phyloP scores from a whole-genome alignment of 2,888 invertebrate genomes.

The Leptothorax acervorum region DNA sequence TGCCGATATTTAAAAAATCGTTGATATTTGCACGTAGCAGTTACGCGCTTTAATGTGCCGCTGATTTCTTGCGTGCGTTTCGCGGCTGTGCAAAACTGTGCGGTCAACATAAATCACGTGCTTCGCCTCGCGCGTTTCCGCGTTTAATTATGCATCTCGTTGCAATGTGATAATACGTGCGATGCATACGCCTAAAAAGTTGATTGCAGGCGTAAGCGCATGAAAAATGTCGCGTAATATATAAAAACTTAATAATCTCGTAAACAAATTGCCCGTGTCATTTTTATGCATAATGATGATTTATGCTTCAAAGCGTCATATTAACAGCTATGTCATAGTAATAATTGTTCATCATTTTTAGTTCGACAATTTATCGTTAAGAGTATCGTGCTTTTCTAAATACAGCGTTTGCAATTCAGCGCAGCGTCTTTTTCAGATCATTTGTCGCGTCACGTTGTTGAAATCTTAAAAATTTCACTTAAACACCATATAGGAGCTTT shows the following conservation, averaged over 20 bases:
- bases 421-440: neutral
- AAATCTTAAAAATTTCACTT: slow-evolving; percentile 22
- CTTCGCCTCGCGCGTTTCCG: neutral
- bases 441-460: neutral
- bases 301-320: neutral
- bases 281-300: neutral
- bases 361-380: neutral
- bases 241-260: slow-evolving; percentile 25
- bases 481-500: neutral
- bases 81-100: slow-evolving; percentile 11
- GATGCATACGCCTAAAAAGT: slow-evolving; percentile 28
- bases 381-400: neutral
- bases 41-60: slow-evolving; percentile 27
- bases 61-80: slow-evolving; percentile 43
- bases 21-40: slow-evolving; percentile 29
- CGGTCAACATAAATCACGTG: slow-evolving; percentile 25
- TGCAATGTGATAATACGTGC: slow-evolving; percentile 31
- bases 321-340: neutral
- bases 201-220: slow-evolving; percentile 31
- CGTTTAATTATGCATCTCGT: slow-evolving; percentile 45
- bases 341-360: neutral
- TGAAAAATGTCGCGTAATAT: neutral
- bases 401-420: neutral
- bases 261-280: slow-evolving; percentile 9
- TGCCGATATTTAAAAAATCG: slow-evolving; percentile 33